Conservation (phyloP, 2,113 vertebrate genomes). For the Phaetusa simplex region DNA sequence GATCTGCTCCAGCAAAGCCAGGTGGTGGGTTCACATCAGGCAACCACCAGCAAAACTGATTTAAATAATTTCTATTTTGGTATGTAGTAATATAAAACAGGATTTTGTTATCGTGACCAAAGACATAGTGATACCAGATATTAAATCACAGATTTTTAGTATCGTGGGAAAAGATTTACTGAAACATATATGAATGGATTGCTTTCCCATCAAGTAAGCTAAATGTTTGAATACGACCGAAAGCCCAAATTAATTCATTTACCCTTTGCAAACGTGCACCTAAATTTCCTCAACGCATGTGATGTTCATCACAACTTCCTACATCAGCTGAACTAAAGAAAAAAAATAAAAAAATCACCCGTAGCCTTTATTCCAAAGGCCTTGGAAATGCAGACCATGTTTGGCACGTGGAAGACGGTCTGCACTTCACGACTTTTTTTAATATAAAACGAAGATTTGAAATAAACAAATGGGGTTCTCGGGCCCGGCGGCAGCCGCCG, state of each 20-base stretch:
- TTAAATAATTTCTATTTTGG: not conserved
- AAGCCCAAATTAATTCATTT: not conserved
- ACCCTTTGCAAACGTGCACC: not conserved
- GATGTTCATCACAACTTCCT: not conserved
- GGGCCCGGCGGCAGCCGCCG: not conserved
- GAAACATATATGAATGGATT: not conserved
- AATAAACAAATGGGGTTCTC: too few species aligned
- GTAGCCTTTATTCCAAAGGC: not conserved
- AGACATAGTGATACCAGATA: rapidly evolving
- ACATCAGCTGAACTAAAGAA: not conserved
- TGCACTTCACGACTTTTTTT: not conserved
- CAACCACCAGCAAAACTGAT: too few species aligned
- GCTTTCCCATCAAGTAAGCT: not conserved
- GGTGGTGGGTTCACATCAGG: not conserved
- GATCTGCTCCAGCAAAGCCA: rapidly evolving
- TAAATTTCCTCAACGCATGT: rapidly evolving
- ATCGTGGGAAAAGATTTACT: not conserved
- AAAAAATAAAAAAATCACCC: too few species aligned
- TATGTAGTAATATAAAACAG: rapidly evolving
- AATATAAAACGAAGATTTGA: not conserved
- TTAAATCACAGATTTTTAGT: not conserved
- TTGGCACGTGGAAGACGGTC: too few species aligned
- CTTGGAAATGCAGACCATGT: rapidly evolving
- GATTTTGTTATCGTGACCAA: not conserved
- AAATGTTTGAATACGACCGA: not conserved